Evolutionary conservation across 1,140 invertebrate genomes (phyloP), one percentile per base, ranked within the genome.

Genomic region (Eumeta japonica): DNA sequence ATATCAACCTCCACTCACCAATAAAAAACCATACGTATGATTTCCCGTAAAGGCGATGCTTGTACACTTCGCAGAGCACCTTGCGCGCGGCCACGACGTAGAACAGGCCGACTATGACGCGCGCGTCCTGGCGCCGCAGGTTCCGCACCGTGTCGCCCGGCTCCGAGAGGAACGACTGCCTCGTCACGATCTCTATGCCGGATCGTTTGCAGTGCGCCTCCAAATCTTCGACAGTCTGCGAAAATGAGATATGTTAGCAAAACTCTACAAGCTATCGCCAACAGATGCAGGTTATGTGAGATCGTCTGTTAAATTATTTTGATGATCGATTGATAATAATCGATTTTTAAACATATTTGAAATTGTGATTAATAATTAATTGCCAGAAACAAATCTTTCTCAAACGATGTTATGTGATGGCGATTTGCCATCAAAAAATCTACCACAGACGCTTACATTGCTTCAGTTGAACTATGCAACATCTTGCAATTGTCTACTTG

Each of bases 1-100:
- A n/a, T n/a, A n/a, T n/a, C n/a, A n/a, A 24, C 20, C 5, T 41
- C 15, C 15, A 76, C 81, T 82, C 64, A 88, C 94, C 97, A 55
- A 99, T 98, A 70, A 99, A 96, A 67, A 98, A 97, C 97, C 97
- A 99, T 0, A 99, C 96, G 76, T 98, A 94, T 20, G 90, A 90
- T 54, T 92, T 91, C 2, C 96, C 97, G 61, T 94, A 98, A 1
- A 99, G 77, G 31, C 88, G 87, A 46, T 97, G 90, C 54, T 94
- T 94, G 72, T 94, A 98, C 51, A 98, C 85, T 77, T 99, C 95
- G 71, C 97, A 99, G 2, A 99, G 83, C 0, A 99, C 97, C 39
- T 90, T 79, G 20, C 96, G 79, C 0, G 97, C 97, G 16, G 94
- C 94, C 1, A 95, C 94, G 10, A 95, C 94, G 73, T 99, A 99